A percentile compares a stretch with the other conserved stretches of the same genome.
Conservation (phyloP, 2,113 vertebrate species). For the Coturnix japonica region DNA sequence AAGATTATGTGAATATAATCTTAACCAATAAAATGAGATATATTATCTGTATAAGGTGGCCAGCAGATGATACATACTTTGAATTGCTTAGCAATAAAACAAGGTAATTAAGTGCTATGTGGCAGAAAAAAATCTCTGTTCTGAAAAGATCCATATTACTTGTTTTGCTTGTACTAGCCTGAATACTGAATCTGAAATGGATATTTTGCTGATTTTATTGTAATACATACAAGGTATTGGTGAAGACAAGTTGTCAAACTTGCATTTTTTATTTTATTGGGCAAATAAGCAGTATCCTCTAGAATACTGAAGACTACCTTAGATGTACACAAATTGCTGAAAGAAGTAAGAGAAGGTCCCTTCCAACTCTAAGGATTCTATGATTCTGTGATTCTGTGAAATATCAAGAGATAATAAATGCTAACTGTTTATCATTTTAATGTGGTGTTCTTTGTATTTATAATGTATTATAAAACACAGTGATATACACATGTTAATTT, state of each 20-base stretch:
- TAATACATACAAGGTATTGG: neutral
- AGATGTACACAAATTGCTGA: neutral
- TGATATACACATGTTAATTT: neutral
- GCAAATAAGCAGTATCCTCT: neutral
- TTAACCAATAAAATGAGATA: neutral
- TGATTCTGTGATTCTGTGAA: neutral
- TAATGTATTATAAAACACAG: neutral
- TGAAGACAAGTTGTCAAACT: neutral
- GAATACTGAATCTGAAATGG: neutral
- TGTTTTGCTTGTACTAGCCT: neutral
- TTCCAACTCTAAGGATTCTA: too few relatives aligned
- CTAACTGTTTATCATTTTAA: neutral
- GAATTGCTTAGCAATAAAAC: neutral
- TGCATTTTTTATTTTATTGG: neutral
- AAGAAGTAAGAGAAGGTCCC: neutral
- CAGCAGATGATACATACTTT: neutral
- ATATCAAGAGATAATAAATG: neutral
- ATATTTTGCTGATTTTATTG: neutral
- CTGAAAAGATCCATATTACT: neutral
- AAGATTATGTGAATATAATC: neutral
- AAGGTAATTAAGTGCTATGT: neutral
- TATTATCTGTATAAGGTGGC: neutral
- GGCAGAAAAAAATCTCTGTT: neutral
- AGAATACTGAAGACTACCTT: neutral
- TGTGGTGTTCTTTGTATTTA: neutral